Evolutionary conservation across 2,797 vertebrate genomes (phyloP).

Genomic region (Odontamblyopus rebecca): DNA sequence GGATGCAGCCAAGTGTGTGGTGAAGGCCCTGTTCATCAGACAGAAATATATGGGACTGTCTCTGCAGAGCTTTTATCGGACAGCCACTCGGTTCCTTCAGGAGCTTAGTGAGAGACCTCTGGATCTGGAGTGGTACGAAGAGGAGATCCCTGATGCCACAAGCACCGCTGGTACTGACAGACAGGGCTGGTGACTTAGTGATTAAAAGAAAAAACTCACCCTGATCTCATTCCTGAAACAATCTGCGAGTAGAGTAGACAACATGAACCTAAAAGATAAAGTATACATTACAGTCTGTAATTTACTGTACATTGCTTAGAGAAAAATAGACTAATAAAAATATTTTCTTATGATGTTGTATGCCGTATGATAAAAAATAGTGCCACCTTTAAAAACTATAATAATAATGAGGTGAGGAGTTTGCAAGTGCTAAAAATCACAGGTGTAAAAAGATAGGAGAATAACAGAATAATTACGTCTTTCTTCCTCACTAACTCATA

Average conservation of each 20-base stretch:
- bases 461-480: not conserved
- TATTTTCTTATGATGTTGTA: too few relatives aligned
- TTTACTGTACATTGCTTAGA: too few relatives aligned
- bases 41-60: constrained; percentile 94
- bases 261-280: too few relatives aligned
- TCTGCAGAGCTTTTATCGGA: constrained; percentile 89
- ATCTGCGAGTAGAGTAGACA: too few relatives aligned
- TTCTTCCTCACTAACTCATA: constrained; percentile 25
- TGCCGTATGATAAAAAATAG: not conserved
- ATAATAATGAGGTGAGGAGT: not conserved
- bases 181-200: not conserved
- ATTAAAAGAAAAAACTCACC: too few relatives aligned
- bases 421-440: not conserved
- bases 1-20: constrained; percentile 95
- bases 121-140: constrained; percentile 82
- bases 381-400: not conserved
- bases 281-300: too few relatives aligned
- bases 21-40: constrained; percentile 92
- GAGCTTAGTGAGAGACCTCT: constrained; percentile 88
- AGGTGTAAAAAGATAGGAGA: not conserved
- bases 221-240: too few relatives aligned
- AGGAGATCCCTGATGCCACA: constrained; percentile 83
- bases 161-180: constrained; percentile 74
- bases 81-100: constrained; percentile 87
- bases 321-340: too few relatives aligned